phyloP scores from a whole-genome alignment of 2,888 invertebrate genomes.

The Rhagophthalmus giganteus region DNA sequence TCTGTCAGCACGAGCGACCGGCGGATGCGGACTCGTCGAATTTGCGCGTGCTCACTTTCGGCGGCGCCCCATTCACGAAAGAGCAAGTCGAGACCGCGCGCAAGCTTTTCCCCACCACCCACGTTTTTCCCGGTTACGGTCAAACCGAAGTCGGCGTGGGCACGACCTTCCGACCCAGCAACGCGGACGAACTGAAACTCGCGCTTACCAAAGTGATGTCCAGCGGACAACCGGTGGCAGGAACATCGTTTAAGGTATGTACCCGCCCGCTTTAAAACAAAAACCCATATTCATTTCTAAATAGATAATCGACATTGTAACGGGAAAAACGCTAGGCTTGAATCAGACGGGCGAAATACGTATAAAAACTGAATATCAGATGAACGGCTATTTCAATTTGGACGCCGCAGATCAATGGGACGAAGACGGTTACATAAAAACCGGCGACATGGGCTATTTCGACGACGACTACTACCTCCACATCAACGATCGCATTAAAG shows the following conservation, averaged over 20 bases:
- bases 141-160: background rate
- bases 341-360: constrained; percentile 56
- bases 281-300: background rate
- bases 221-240: background rate
- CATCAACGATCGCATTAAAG: constrained; percentile 58
- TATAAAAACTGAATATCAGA: constrained; percentile 50
- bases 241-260: background rate
- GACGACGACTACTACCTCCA: constrained; percentile 57
- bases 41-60: background rate
- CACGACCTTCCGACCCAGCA: background rate
- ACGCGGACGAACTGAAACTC: background rate
- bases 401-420: constrained; percentile 55
- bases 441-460: constrained; percentile 59
- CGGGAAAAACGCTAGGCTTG: background rate
- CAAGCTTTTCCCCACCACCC: background rate
- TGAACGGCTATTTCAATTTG: constrained; percentile 57
- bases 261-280: background rate
- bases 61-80: background rate
- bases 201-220: background rate
- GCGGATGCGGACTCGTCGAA: background rate
- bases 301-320: background rate
- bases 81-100: background rate
- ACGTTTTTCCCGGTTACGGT: background rate
- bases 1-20: background rate
- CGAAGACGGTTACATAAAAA: constrained; percentile 57